A percentile compares a stretch with the other conserved stretches of the same genome.
phyloP scores from a whole-genome alignment of 2,797 vertebrate species.

The Clarias laeviceps region DNA sequence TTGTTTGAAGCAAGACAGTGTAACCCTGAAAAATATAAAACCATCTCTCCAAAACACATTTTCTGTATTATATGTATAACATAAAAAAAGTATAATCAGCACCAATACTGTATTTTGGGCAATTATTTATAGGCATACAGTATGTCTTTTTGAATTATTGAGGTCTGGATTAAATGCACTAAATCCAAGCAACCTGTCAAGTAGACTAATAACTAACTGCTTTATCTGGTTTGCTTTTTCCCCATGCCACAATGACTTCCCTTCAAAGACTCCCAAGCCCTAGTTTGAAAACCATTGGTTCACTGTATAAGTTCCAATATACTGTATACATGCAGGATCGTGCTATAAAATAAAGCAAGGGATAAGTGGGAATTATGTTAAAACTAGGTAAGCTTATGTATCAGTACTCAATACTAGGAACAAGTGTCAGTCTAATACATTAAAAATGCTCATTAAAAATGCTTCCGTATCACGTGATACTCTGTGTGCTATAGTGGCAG shows the following conservation, averaged over 20 bases:
- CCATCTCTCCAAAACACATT: too few species aligned
- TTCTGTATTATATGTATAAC: too few species aligned
- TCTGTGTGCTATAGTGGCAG: constrained; percentile 12
- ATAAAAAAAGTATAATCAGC: too few species aligned
- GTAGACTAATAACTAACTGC: neutral
- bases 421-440: neutral
- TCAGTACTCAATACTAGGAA: too few species aligned
- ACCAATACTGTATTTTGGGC: too few species aligned
- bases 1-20: too few species aligned
- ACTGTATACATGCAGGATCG: neutral
- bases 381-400: neutral
- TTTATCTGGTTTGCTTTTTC: neutral
- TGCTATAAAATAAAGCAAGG: neutral
- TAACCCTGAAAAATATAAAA: too few species aligned
- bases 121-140: neutral
- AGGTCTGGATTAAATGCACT: neutral
- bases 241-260: neutral
- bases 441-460: constrained; percentile 21
- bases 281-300: too few species aligned
- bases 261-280: neutral
- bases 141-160: neutral
- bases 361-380: neutral
- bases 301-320: neutral
- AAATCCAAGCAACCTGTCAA: neutral
- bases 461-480: neutral